Evolutionary conservation across 2,797 vertebrate species (phyloP), one percentile per base, ranked within the genome.

Genomic region (Siniperca undulata): DNA sequence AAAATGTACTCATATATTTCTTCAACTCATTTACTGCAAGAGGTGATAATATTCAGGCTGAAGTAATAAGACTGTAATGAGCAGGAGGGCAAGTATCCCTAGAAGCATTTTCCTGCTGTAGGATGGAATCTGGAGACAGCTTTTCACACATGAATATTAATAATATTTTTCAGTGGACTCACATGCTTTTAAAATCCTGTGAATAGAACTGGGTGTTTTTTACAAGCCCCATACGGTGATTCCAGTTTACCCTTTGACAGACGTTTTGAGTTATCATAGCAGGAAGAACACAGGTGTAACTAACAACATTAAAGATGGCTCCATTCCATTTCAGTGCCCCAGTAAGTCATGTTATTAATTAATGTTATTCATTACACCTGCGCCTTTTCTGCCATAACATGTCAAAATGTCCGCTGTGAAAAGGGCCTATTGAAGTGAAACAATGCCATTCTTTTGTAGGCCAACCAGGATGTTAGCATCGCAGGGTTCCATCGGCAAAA

Each of bases 41-140:
- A 89, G 80, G 59, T 81, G 67, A 85, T 91, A 77, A 86, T 84
- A 77, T 83, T 80, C 74, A 58, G 64, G 72, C 74, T 81, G 65
- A 77, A 83, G 80, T 84, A 74, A 85, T 87, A 77, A 40, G 48
- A 40, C 42, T 78, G 72, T 85, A 88, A 90, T 84, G 83, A 89
- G 78, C 81, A 83, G 27, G 69, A 82, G 76, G 80, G 78, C 53
- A 85, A 88, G 79, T 85, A 83, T 83, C 69, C 70, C 84, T 62
- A 3, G 58, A 80, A 85, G 77, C 83, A 53, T 69, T n/a, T 55
- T 76, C 50, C 58, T 38, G 34, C 27, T 20, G 36, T 20, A 58
- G 48, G 55, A 55, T 65, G 10, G 77, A 52, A 78, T 66, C 61
- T 69, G 38, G 70, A 73, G 48, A 70, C 58, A 74, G 50, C 30